Base-by-base conservation (phyloP, 2,888 invertebrate species). In the Eupithecia abbreviata region DNA sequence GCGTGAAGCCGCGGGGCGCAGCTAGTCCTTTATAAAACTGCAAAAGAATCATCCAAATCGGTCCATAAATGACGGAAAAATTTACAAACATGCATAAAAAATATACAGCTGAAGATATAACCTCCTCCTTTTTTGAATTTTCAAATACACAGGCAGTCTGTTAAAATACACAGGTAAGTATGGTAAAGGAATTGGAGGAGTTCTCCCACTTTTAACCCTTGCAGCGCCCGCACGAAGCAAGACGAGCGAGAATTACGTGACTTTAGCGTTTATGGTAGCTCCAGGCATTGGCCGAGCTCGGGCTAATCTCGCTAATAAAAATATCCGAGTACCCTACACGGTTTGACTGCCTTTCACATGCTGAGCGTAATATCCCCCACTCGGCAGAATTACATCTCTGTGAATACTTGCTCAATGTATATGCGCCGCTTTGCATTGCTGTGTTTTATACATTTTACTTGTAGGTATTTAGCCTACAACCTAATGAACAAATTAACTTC, bases 221-320 rank as follows among this genome's bases (percentile, higher is more conserved):
- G 69, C 70, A 76, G 71, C 78, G 77, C 79, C 81, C 77, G 77
- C 78, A 81, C 79, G 72, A 71, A 80, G 76, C 74, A 80, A 81
- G 79, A 79, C 81, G 81, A 73, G 78, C 77, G 73, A 79, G 77
- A 51, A 72, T 67, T 81, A 81, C 82, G 82, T 82, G 82, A 82
- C 82, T 82, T 76, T 74, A 77, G 73, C 74, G 76, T 80, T 82
- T 82, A 82, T 79, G 74, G 80, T 79, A 80, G 78, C 80, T 80
- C 73, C 76, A 76, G 74, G 77, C 66, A 79, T 72, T 81, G 77
- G 77, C 43, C 75, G 73, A 73, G 74, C 77, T 73, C 74, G 58
- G 72, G 77, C 76, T 79, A 80, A 79, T 78, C 76, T 77, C 65
- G 77, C 78, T 80, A 76, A 72, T 81, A 77, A 80, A 80, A 81